Base-by-base conservation (phyloP, 1,140 invertebrate genomes). In the Bilobella aurantiaca region DNA sequence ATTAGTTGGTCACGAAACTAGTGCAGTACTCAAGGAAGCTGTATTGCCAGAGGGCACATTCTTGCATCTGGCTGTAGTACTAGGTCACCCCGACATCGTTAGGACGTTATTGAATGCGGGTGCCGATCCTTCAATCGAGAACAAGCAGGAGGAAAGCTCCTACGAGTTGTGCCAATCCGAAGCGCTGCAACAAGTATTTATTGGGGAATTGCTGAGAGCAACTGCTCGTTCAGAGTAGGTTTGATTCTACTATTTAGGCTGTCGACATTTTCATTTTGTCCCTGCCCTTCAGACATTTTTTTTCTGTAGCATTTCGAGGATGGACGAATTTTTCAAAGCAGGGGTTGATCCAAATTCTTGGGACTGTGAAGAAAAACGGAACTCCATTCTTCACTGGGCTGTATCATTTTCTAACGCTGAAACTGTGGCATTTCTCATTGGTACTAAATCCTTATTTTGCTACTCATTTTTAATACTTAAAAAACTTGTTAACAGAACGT, bases 151-250 rank as follows among this genome's bases (percentile, higher is more conserved):
- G 5, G 78, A 79, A 65, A 83, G 82, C 69, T 77, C 84, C 18
- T 76, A 84, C 53, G 81, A 85, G 65, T 70, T 83, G 8, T 79
- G 81, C 34, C 72, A 78, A 0, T 78, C 77, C 62, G 78, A 82
- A 25, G 75, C 77, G 62, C 82, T 85, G 67, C 77, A 78, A 53
- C 78, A 79, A 61, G 81, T 85, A 59, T 86, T 81, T 71, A 80
- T 83, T 49, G 82, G 85, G 69, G 83, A 85, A 74, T 74, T 86
- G 29, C 75, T 86, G 31, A 79, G 83, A 74, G 83, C 83, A 27
- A 82, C 82, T 58, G 84, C 84, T 64, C 81, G 82, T 67, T 85
- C 82, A 21, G 82, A 85, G 84, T 86, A 79, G 75, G 77, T 74
- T 64, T n/a, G n/a, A 23, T 14, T n/a, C 18, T 12, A 14, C 23